Evolutionary conservation across 2,797 vertebrate genomes (phyloP).

Genomic region (Furcifer pardalis): DNA sequence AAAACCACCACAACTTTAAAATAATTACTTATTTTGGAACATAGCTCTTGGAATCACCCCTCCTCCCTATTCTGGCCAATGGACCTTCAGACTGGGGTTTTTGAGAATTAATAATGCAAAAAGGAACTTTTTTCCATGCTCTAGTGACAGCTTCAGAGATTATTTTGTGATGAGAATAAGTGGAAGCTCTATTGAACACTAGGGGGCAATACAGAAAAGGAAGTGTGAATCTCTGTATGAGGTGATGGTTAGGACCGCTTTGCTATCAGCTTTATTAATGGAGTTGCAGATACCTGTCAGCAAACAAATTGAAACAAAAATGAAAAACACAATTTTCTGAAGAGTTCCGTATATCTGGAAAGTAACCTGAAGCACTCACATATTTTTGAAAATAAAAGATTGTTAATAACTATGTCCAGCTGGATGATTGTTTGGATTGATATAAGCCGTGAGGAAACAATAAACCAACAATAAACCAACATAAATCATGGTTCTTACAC

Average conservation of each 20-base stretch:
- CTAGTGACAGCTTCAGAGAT: not conserved
- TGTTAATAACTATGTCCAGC: not conserved
- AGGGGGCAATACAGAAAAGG: slow-evolving; percentile 49
- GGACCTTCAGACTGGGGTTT: too few relatives aligned
- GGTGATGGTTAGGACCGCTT: rapidly evolving
- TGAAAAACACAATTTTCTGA: not conserved
- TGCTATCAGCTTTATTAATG: rapidly evolving
- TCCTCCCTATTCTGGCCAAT: too few relatives aligned
- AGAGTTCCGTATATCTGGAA: not conserved
- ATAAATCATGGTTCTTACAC: not conserved
- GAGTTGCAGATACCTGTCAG: not conserved
- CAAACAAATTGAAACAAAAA: not conserved
- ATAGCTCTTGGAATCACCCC: too few relatives aligned
- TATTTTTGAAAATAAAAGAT: not conserved
- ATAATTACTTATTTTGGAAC: too few relatives aligned
- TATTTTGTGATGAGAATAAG: not conserved
- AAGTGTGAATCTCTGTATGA: rapidly evolving
- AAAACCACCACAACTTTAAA: too few relatives aligned
- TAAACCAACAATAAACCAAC: not conserved
- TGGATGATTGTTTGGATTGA: not conserved
- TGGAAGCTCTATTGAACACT: slow-evolving; percentile 7
- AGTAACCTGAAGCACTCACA: not conserved
- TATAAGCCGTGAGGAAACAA: not conserved
- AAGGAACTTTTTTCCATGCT: too few relatives aligned
- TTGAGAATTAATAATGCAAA: too few relatives aligned